These are phyloP conservation scores for Typhlichthys subterraneus DNA, from an alignment of 2,797 vertebrate species.

Conservation along the genomic window DNA sequence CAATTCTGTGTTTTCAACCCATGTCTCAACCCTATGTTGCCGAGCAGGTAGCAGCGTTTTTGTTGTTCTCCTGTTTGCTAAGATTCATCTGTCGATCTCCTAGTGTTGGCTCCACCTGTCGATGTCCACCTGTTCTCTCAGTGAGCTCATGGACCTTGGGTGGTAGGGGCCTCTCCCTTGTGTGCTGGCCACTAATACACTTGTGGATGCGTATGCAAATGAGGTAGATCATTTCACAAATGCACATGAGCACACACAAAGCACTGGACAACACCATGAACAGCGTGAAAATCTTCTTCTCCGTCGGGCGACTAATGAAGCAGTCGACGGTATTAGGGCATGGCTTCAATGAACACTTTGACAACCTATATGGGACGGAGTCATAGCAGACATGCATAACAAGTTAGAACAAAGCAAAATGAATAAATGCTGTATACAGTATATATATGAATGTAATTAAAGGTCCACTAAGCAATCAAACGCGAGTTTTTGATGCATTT, in stretches of 20 bases:
- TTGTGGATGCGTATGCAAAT: conserved; percentile 79
- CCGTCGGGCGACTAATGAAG: conserved; percentile 88
- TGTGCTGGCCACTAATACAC: neutral
- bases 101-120: conserved; percentile 26
- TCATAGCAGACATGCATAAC: neutral
- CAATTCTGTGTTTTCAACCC: no score
- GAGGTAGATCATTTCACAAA: conserved; percentile 86
- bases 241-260: conserved; percentile 85
- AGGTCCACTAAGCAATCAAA: no score
- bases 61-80: no score
- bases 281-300: conserved; percentile 90
- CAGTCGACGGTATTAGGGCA: conserved; percentile 91
- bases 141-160: conserved; percentile 52
- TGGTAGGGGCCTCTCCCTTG: conserved; percentile 44
- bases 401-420: neutral
- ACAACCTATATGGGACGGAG: conserved; percentile 47
- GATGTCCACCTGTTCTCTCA: conserved; percentile 38
- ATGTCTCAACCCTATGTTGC: no score
- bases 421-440: neutral
- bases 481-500: no score
- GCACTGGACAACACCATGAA: conserved; percentile 88
- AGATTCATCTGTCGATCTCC: no score
- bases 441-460: no score
- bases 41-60: no score
- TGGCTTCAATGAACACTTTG: conserved; percentile 82